A percentile compares a stretch with the other conserved stretches of the same genome.
Conservation (phyloP, 2,113 vertebrate genomes). For the Pseudorectes ferrugineus region DNA sequence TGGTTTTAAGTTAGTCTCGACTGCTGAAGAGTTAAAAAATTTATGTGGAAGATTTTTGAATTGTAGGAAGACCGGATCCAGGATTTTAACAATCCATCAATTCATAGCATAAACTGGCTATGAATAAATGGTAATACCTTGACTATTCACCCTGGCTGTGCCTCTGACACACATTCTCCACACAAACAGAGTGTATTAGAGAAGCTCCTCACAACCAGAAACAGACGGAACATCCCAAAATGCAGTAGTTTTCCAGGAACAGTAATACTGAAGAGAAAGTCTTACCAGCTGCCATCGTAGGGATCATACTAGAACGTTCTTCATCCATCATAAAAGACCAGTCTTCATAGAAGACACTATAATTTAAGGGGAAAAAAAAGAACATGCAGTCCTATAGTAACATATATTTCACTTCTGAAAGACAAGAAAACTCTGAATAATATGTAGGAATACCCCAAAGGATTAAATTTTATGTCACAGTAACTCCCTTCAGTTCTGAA, state of each 20-base stretch:
- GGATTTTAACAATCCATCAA: background rate
- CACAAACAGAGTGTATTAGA: background rate
- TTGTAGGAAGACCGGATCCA: background rate
- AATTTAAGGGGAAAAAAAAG: background rate
- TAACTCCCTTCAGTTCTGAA: background rate
- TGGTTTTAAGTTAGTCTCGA: background rate
- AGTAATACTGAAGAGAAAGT: background rate
- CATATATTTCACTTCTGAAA: background rate
- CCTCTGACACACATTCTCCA: background rate
- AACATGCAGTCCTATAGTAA: background rate
- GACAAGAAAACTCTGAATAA: background rate
- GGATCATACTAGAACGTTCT: slow-evolving; percentile 95
- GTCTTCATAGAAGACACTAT: slow-evolving; percentile 95
- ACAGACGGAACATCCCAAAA: background rate
- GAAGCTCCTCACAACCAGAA: background rate
- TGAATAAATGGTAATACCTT: too few relatives aligned
- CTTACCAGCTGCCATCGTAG: slow-evolving; percentile 96
- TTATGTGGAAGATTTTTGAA: background rate
- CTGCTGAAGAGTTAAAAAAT: background rate
- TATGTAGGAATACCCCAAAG: background rate
- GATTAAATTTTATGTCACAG: background rate
- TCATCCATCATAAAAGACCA: slow-evolving; percentile 96
- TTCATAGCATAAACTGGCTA: background rate
- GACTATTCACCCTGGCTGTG: background rate
- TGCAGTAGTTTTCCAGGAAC: background rate